Conservation (phyloP, 2,888 invertebrate species). For the Laothoe populi region DNA sequence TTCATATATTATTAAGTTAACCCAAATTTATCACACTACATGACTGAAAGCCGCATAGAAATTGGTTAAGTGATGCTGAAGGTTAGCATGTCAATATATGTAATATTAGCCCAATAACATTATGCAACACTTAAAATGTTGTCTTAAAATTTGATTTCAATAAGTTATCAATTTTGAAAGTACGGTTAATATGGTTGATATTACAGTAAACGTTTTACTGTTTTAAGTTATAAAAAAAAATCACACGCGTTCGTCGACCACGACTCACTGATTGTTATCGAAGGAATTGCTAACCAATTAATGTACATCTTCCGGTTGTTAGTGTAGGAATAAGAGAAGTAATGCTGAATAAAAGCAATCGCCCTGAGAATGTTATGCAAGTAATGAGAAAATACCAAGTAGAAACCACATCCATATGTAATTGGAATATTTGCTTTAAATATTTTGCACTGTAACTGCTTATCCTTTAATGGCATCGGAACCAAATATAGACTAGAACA, state of each 20-base stretch:
- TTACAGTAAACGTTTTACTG: conserved; percentile 36
- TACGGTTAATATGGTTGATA: background rate
- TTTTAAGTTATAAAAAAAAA: conserved; percentile 47
- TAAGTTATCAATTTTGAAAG: background rate
- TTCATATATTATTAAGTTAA: no score
- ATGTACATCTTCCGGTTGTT: conserved; percentile 60
- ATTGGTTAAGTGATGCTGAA: no score
- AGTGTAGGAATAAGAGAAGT: conserved; percentile 34
- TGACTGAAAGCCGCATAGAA: no score
- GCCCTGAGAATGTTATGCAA: conserved; percentile 9
- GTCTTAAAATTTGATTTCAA: background rate
- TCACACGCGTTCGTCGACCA: conserved; percentile 72
- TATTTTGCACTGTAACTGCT: conserved; percentile 12
- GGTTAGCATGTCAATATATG: no score
- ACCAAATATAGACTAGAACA: background rate
- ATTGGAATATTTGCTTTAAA: conserved; percentile 5
- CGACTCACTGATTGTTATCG: conserved; percentile 62
- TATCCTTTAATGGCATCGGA: conserved; percentile 15
- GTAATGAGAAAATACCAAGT: conserved; percentile 10
- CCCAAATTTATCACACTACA: no score
- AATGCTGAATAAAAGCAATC: conserved; percentile 14
- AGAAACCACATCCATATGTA: background rate
- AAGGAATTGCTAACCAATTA: conserved; percentile 67
- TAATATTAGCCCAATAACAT: no score
- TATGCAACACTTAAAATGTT: background rate